Base-by-base conservation (phyloP, 1,140 invertebrate species). In the Probaryconus sp. region DNA sequence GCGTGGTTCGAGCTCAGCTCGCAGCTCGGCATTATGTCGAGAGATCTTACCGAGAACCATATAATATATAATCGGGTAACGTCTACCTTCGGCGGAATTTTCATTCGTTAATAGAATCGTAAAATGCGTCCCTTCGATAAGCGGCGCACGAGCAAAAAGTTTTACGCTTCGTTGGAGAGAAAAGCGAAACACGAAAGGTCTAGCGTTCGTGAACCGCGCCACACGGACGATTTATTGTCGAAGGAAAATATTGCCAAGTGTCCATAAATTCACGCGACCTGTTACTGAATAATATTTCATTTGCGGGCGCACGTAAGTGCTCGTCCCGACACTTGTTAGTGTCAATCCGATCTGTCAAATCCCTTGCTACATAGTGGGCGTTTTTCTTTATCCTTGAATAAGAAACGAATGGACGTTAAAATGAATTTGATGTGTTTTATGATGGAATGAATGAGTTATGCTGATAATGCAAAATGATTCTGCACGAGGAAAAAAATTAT, bases 231-330 rank as follows among this genome's bases (percentile, higher is more conserved):
- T 74, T 74, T 74, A 74, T 68, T 10, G 64, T 38, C 17, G 13
- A 24, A 47, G 35, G 51, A 42, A 75, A 75, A 69, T 69, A 64
- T 69, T 56, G 51, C 58, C 63, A 42, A 74, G 71, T 64, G 58
- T 64, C 64, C 58, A 69, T 69, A 75, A 69, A 75, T 75, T 75
- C 45, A 47, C 42, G 50, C 71, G 64, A 64, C 71, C 64, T 64
- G 71, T 75, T 75, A 69, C 64, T 45, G 50, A 69, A 69, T 64
- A 69, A 65, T 75, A 75, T 76, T 76, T 76, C 65, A 75, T 69
- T 75, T 53, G 64, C 51, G 60, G 58, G 9, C 28, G 17, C 20
- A 69, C 64, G 70, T 67, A 68, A 73, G 69, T 65, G 53, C 38
- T 21, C 61, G 53, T 55, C 61, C 64, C 61, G 45, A 73, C 53